Evolutionary conservation across 2,113 vertebrate species (phyloP), one percentile per base, ranked within the genome.

Genomic region (Hymenochirus boettgeri): DNA sequence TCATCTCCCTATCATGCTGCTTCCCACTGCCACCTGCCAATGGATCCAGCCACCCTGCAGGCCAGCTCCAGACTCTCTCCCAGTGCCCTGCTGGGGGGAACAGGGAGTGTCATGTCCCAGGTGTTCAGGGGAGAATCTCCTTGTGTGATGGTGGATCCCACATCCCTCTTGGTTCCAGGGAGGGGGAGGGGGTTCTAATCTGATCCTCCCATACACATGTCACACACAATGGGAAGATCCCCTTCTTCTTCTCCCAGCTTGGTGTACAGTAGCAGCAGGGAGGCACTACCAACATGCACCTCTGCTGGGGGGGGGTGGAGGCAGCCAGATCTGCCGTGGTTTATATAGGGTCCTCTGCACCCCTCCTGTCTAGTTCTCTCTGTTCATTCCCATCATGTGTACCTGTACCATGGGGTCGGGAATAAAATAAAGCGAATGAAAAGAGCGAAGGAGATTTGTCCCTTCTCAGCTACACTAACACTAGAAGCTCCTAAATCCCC

Each of bases 1-100:
- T 62, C 59, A 62, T 62, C 60, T 62, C 57, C 12, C 65, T 45
- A 42, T 24, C 64, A 67, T 67, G 64, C 64, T 67, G 55, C 52
- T 11, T 39, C 51, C n/a, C n/a, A n/a, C n/a, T n/a, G n/a, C 63
- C 33, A 69, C 65, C 65, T 66, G 63, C 55, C 42, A 24, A 31
- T 15, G 7, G 27, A 47, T 15, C n/a, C 23, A 19, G 39, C 22
- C 19, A 24, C 37, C 57, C n/a, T 25, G 42, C 54, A 50, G 63
- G 55, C 46, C 27, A n/a, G 8, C 18, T 7, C 31, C 31, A 46
- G 51, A 33, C 61, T 46, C 55, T 23, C 29, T 45, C 12, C 47
- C 64, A 22, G 33, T 45, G 64, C 56, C 24, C 33, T 42, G 33
- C 55, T 29, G 12, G 31, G 46, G 15, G 27, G 5, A 19, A 56